Base-by-base conservation (phyloP, 1,140 invertebrate genomes). In the Euura saliciscinereae region DNA sequence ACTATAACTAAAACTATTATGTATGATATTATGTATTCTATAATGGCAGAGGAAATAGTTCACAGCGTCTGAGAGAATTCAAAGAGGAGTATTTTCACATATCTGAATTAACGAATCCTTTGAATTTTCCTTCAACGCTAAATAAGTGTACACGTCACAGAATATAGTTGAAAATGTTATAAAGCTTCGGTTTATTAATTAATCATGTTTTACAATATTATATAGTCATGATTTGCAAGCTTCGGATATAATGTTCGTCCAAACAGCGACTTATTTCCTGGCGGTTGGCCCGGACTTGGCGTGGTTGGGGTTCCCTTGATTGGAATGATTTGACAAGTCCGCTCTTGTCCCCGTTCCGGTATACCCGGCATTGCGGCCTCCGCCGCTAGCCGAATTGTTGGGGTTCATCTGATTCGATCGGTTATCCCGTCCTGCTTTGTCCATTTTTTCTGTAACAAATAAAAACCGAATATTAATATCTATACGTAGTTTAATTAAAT, bases 321-420 rank as follows among this genome's bases (percentile, higher is more conserved):
- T 69, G 0, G 10, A 0, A 4, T 67, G 77, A 43, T 79, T 78
- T 4, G 78, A 13, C 0, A 74, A n/a, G 68, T 78, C 76, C 0
- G 64, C 13, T 13, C 75, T 78, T 0, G 44, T 59, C 0, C 51
- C 69, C 0, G n/a, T 0, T 2, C 79, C 78, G 11, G 70, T 3
- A 2, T 78, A 80, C 0, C 78, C 79, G 0, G 77, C 71, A 0
- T n/a, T 0, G 28, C 72, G 78, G 0, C 78, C 79, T 2, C 74
- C 69, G 0, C 79, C 79, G 2, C 42, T 51, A 0, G 5, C 0
- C 0, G 0, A 0, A 10, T 80, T 68, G 0, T 8, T 68, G 0
- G 78, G 77, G 10, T 80, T 77, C 2, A 65, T 71, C 6, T 76
- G 73, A 0, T 79, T 76, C 0, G 68, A 43, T 43, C 46, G 44